phyloP scores from a whole-genome alignment of 2,797 vertebrate species.

The Fistularia commersonii region DNA sequence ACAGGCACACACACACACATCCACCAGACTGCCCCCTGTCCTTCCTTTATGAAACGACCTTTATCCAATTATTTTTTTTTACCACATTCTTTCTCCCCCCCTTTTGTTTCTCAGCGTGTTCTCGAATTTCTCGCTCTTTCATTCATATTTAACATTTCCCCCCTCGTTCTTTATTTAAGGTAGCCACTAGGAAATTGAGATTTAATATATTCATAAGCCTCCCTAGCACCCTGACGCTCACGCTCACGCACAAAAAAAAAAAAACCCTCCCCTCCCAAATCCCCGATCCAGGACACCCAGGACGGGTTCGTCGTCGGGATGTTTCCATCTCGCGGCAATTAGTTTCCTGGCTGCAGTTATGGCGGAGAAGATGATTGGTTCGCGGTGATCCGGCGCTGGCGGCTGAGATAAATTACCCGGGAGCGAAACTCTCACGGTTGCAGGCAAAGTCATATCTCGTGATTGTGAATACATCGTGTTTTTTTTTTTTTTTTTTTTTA shows the following conservation, averaged over 20 bases:
- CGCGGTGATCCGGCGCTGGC: neutral
- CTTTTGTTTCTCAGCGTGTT: neutral
- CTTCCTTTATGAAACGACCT: slow-evolving; percentile 34
- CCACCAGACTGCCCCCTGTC: neutral
- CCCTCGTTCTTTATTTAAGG: too few relatives aligned
- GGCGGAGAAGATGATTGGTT: too few relatives aligned
- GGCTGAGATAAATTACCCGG: neutral
- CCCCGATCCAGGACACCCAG: too few relatives aligned
- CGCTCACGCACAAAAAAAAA: too few relatives aligned
- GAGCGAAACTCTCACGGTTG: neutral
- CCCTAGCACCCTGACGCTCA: too few relatives aligned
- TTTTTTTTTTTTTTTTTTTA: neutral
- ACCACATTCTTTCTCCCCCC: slow-evolving; percentile 7
- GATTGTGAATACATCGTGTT: too few relatives aligned
- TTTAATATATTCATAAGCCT: too few relatives aligned
- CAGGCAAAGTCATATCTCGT: neutral
- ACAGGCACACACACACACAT: slow-evolving; percentile 16
- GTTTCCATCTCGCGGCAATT: too few relatives aligned
- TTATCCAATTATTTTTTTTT: slow-evolving; percentile 16
- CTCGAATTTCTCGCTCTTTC: neutral
- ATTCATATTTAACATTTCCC: too few relatives aligned
- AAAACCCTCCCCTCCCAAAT: too few relatives aligned
- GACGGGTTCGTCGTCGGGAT: too few relatives aligned
- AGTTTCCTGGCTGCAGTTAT: too few relatives aligned
- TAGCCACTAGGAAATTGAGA: neutral